Conservation (phyloP, 2,113 vertebrate genomes). For the Proterorhinus semilunaris region DNA sequence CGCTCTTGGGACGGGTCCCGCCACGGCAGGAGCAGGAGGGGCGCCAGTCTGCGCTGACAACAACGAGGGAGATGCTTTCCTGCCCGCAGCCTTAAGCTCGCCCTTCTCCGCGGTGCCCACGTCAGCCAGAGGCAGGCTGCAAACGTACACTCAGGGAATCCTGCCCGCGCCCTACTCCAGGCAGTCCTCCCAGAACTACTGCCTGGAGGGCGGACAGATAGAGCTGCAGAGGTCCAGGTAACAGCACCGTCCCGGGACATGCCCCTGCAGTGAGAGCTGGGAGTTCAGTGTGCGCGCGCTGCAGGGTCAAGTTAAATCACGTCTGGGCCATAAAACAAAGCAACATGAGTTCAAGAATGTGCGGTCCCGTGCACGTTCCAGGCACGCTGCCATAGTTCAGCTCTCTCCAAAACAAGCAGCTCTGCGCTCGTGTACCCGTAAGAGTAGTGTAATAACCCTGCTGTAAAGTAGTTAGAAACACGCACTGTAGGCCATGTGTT, state of each 20-base stretch:
- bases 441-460: neutral
- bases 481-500: neutral
- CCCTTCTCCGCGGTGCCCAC: slow-evolving; percentile 70
- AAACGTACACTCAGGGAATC: slow-evolving; percentile 94
- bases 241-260: slow-evolving; percentile 31
- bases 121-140: slow-evolving; percentile 83
- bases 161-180: slow-evolving; percentile 82
- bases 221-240: slow-evolving; percentile 93
- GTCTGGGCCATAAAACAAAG: neutral
- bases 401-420: neutral
- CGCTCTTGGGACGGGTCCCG: slow-evolving; percentile 56
- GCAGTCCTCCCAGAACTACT: slow-evolving; percentile 77
- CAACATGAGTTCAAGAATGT: slow-evolving; percentile 3
- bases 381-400: neutral
- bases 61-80: slow-evolving; percentile 80
- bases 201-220: slow-evolving; percentile 78
- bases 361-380: neutral
- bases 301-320: slow-evolving; percentile 2
- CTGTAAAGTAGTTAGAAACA: neutral
- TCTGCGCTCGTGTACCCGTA: neutral
- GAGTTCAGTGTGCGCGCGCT: neutral
- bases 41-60: slow-evolving; percentile 41
- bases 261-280: neutral
- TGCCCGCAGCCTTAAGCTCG: slow-evolving; percentile 67
- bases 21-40: slow-evolving; percentile 8